phyloP scores from a whole-genome alignment of 2,113 vertebrate genomes.

The Atlantisia rogersi region DNA sequence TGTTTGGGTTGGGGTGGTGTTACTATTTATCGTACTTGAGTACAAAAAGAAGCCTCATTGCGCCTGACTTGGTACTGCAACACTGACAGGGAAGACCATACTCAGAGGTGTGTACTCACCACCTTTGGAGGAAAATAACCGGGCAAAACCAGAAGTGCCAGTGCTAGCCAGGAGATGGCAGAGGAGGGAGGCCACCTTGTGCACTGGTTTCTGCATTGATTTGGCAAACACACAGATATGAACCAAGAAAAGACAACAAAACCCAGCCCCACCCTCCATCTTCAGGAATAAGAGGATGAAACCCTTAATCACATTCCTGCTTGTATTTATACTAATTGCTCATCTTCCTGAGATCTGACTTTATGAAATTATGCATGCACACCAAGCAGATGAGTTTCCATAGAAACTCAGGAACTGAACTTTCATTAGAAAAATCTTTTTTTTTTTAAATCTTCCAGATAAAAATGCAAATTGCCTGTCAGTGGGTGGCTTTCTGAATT shows the following conservation, averaged over 20 bases:
- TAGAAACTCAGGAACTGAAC: constrained; percentile 77
- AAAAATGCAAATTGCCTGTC: constrained; percentile 79
- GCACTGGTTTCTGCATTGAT: not conserved
- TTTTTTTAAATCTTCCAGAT: constrained; percentile 63
- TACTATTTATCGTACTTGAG: not conserved
- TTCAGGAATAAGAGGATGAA: constrained; percentile 25
- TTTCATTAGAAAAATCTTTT: constrained; percentile 68
- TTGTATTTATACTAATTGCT: constrained; percentile 67
- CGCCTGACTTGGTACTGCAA: not conserved
- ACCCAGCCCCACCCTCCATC: not conserved
- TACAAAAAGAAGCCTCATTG: not conserved
- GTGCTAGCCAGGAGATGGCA: constrained; percentile 57
- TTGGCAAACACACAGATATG: not conserved
- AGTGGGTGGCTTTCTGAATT: constrained; percentile 70
- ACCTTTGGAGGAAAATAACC: not conserved
- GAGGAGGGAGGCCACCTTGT: constrained; percentile 2
- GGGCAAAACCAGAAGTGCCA: not conserved
- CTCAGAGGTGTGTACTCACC: not conserved
- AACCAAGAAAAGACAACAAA: not conserved
- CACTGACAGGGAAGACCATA: not conserved
- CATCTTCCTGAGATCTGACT: constrained; percentile 66
- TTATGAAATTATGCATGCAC: constrained; percentile 72
- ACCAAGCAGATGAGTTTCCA: constrained; percentile 77
- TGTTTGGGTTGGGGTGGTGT: not conserved
- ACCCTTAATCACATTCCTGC: constrained; percentile 45